Base-by-base conservation (phyloP, 2,113 vertebrate species). In the Bagarius yarrelli region DNA sequence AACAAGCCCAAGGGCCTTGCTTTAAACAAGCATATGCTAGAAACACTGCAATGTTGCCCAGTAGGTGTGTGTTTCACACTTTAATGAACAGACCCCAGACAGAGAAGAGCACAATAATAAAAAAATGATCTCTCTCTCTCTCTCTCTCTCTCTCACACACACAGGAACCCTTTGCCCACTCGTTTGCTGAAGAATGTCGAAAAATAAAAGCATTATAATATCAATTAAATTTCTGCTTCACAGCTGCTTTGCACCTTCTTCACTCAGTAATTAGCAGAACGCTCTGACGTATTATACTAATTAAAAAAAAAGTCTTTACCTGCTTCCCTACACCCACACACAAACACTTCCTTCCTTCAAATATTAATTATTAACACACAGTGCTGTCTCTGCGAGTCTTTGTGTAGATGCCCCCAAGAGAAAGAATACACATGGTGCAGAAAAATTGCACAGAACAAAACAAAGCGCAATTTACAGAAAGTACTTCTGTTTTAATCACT, bases 311-410 rank as follows among this genome's bases (percentile, higher is more conserved):
- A 50, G 50, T 36, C 77, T 52, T 81, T 18, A 44, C 81, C 61
- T 23, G 71, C 19, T 53, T 12, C 60, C 34, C 63, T 47, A 4
- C 67, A 50, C 55, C 59, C 82, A 75, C 52, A 25, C 76, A 60
- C 73, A 70, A 83, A 88, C 86, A 85, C 84, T 83, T 81, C 76
- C 85, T 83, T 84, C 79, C 81, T 86, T 86, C 84, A 88, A 89
- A 91, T 86, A 81, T 92, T 85, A 91, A 89, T 91, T 92, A 92
- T 92, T 92, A 91, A 91, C 84, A 89, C 78, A 69, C 89, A 84
- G 85, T 89, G 86, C 88, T 84, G 83, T 88, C 78, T 85, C 88
- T 86, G 89, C 81, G 30, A 89, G 85, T 85, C 84, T 75, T 79
- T 84, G 88, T 89, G 90, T 30, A n/a, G 27, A 78, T 34, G 59